A percentile compares a stretch with the other conserved stretches of the same genome.
phyloP scores from a whole-genome alignment of 2,113 vertebrate species.

The Alethe castanea region DNA sequence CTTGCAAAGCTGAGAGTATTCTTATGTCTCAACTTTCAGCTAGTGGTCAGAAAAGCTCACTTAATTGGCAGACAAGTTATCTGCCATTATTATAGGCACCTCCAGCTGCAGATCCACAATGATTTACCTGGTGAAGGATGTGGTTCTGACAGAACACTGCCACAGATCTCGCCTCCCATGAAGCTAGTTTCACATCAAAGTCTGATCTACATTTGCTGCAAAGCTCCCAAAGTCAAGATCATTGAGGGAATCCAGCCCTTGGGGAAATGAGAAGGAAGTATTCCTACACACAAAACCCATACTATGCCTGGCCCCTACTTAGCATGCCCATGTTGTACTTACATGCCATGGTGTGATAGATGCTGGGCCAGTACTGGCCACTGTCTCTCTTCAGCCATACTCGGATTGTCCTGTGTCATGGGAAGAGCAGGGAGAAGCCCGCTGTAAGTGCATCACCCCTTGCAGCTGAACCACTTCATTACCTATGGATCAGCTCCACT shows the following conservation, averaged over 20 bases:
- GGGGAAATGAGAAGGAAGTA: not conserved
- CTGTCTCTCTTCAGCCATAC: constrained; percentile 98
- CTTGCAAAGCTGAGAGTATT: not conserved
- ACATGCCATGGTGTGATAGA: constrained; percentile 93
- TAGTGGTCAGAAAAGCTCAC: not conserved
- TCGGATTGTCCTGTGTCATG: constrained; percentile 82
- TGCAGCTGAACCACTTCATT: not conserved
- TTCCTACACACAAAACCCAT: not conserved
- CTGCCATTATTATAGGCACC: not conserved
- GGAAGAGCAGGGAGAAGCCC: not conserved
- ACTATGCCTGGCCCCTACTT: not conserved
- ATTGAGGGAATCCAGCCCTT: not conserved
- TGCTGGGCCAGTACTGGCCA: constrained; percentile 96
- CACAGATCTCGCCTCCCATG: not conserved
- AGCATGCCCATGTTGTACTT: constrained; percentile 59
- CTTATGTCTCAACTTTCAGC: not conserved
- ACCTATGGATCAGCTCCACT: not conserved
- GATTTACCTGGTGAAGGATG: not conserved
- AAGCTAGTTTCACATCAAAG: not conserved
- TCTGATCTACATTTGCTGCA: not conserved
- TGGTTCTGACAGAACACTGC: not conserved
- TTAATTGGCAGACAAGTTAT: not conserved
- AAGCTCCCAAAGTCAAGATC: not conserved
- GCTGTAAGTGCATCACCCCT: not conserved
- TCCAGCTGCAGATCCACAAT: not conserved